Evolutionary conservation across 1,140 invertebrate genomes (phyloP).

Genomic region (Drosophila simulans): DNA sequence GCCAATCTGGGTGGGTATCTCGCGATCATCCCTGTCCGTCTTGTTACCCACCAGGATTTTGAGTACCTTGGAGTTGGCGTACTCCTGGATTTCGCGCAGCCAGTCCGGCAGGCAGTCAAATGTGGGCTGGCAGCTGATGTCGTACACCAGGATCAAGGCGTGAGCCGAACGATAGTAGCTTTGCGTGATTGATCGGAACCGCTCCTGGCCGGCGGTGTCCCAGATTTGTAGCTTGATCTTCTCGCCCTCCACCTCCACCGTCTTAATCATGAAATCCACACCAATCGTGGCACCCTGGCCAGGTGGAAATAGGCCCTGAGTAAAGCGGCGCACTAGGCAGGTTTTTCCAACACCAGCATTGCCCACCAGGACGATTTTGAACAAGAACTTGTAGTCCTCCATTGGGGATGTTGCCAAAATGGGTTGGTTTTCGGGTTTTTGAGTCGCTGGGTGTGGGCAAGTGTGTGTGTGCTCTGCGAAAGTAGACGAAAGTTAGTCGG

Average conservation of each 20-base stretch:
- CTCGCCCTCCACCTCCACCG: slow-evolving; percentile 98
- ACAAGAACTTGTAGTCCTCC: slow-evolving; percentile 99
- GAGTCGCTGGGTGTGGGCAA: slow-evolving; percentile 1
- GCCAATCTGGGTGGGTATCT: slow-evolving; percentile 97
- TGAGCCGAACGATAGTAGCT: slow-evolving; percentile 99
- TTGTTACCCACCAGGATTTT: slow-evolving; percentile 98
- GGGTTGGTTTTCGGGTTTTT: slow-evolving; percentile 4
- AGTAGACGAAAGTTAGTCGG: slow-evolving; percentile 35
- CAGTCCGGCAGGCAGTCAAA: slow-evolving; percentile 98
- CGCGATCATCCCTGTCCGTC: slow-evolving; percentile 96
- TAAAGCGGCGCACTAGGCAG: slow-evolving; percentile 95
- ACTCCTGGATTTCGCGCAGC: slow-evolving; percentile 98
- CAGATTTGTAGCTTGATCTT: slow-evolving; percentile 99
- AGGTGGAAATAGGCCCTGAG: slow-evolving; percentile 96
- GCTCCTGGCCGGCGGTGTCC: slow-evolving; percentile 94
- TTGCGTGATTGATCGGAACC: slow-evolving; percentile 97
- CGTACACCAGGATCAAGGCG: slow-evolving; percentile 98
- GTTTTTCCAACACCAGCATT: slow-evolving; percentile 98
- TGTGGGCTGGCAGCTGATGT: slow-evolving; percentile 98
- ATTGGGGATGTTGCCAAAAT: slow-evolving; percentile 85
- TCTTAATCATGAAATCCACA: slow-evolving; percentile 99
- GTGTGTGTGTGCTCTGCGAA: slow-evolving; percentile 22
- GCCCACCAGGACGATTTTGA: slow-evolving; percentile 98
- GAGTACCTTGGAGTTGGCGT: slow-evolving; percentile 97
- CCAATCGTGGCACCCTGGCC: slow-evolving; percentile 99